Evolutionary conservation across 1,140 invertebrate genomes (phyloP).

Genomic region (Zaprionus africanus): DNA sequence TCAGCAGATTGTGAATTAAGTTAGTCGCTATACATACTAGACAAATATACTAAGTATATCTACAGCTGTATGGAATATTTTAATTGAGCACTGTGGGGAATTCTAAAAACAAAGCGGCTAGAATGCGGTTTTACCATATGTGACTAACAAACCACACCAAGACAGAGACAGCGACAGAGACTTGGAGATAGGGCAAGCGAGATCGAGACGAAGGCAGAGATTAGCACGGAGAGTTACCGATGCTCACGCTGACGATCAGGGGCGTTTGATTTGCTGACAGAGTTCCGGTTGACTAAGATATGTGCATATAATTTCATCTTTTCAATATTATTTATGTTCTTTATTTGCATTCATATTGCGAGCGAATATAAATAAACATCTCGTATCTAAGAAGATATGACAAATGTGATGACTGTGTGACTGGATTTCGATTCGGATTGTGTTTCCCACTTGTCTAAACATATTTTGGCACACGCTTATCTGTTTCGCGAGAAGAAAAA

Average conservation of each 20-base stretch:
- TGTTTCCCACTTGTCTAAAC: constrained; percentile 1
- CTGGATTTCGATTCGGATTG: too few relatives aligned
- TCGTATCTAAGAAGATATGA: not conserved
- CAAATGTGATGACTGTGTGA: not conserved
- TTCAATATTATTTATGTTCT: constrained; percentile 30
- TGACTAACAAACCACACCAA: constrained; percentile 20
- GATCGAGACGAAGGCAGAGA: constrained; percentile 44
- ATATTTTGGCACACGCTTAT: constrained; percentile 35
- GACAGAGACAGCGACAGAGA: constrained; percentile 3
- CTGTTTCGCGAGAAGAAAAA: constrained; percentile 34
- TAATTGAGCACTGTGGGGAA: constrained; percentile 29
- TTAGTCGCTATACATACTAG: not conserved
- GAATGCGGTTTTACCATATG: constrained; percentile 28
- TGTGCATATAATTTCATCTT: constrained; percentile 52
- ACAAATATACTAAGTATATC: constrained; percentile 5
- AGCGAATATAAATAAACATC: constrained; percentile 21
- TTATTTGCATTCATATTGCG: constrained; percentile 34
- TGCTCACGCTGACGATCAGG: constrained; percentile 14
- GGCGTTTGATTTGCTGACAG: constrained; percentile 51
- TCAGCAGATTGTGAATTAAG: constrained; percentile 30
- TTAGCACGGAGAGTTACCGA: constrained; percentile 7
- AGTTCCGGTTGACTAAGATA: constrained; percentile 71
- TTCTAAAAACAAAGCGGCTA: constrained; percentile 26
- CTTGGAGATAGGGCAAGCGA: not conserved
- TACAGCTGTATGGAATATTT: constrained; percentile 6